These are phyloP conservation scores for Luscinia megarhynchos DNA, from an alignment of 2,797 vertebrate species.

Conservation along the genomic window DNA sequence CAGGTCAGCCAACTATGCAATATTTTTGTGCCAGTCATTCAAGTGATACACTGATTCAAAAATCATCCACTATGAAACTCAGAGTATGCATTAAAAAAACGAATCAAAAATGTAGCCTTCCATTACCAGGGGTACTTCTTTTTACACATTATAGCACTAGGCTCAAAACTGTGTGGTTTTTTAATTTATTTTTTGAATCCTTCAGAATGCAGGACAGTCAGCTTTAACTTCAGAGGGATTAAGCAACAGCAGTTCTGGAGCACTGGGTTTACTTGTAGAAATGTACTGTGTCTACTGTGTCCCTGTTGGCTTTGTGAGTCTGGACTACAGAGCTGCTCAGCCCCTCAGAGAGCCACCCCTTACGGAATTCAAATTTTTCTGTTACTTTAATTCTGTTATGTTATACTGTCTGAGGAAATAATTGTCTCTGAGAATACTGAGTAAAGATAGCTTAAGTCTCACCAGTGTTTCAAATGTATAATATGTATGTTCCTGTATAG, in stretches of 20 bases:
- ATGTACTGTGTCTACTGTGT: background rate
- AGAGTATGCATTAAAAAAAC: background rate
- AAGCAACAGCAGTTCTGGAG: background rate
- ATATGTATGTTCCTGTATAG: background rate
- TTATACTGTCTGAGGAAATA: background rate
- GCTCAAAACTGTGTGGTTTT: background rate
- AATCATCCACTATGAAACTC: background rate
- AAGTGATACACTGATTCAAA: background rate
- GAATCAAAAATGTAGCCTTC: background rate
- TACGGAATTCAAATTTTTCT: background rate
- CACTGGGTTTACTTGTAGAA: background rate
- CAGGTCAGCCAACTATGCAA: background rate
- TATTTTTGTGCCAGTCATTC: background rate
- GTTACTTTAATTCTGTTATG: background rate
- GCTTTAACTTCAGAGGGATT: background rate
- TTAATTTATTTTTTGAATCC: background rate
- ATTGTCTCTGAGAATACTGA: background rate
- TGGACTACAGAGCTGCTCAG: background rate
- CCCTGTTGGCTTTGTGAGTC: background rate
- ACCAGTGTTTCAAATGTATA: background rate
- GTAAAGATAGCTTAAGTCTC: background rate
- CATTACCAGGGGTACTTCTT: background rate
- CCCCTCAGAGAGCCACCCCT: background rate
- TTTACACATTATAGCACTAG: background rate
- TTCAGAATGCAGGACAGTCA: background rate